Base-by-base conservation (phyloP, 1,140 invertebrate genomes). In the Caenorhabditis remanei region DNA sequence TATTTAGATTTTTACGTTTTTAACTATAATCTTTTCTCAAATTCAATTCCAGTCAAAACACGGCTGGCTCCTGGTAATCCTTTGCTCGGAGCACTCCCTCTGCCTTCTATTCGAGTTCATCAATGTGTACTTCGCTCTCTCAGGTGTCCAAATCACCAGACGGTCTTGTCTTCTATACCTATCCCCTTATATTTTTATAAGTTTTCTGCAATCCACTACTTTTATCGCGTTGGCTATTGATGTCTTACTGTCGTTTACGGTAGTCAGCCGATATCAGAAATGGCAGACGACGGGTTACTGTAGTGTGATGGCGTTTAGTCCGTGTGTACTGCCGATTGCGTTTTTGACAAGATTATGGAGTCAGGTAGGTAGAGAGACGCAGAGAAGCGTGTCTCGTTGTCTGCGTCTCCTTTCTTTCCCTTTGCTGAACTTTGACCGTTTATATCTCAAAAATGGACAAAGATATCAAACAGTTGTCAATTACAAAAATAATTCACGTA, bases 301-400 rank as follows among this genome's bases (percentile, higher is more conserved):
- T 71, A 71, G 13, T 48, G 16, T 48, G 1, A 46, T 71, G 65
- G 65, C 65, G 11, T 71, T 71, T n/a, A 21, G 21, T n/a, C 65
- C 65, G 21, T 24, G 14, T 43, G 14, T 71, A 46, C 8, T 71
- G 4, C 65, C 65, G 19, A 46, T 71, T 5, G 65, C 65, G 3
- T 71, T 71, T 71, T 71, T 71, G 65, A 71, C 41, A n/a, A 11
- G 65, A 19, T 16, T 71, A 6, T 71, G 65, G 65, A 71, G 65
- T 71, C 65, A 71, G 65, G 63, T 67, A 14, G 13, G 63, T 16
- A 50, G 16, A 16, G 50, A 53, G 50, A 53, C 50, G 50, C 50
- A 53, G 50, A 53, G 50, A 53, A 53, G 50, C 50, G 50, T 13
- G 56, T n/a, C n/a, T n/a, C n/a, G n/a, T 13, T 58, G 56, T n/a